A percentile compares a stretch with the other conserved stretches of the same genome.
These are phyloP conservation scores for Pipistrellus kuhlii DNA, from an alignment of 2,797 vertebrate genomes.

Conservation along the genomic window DNA sequence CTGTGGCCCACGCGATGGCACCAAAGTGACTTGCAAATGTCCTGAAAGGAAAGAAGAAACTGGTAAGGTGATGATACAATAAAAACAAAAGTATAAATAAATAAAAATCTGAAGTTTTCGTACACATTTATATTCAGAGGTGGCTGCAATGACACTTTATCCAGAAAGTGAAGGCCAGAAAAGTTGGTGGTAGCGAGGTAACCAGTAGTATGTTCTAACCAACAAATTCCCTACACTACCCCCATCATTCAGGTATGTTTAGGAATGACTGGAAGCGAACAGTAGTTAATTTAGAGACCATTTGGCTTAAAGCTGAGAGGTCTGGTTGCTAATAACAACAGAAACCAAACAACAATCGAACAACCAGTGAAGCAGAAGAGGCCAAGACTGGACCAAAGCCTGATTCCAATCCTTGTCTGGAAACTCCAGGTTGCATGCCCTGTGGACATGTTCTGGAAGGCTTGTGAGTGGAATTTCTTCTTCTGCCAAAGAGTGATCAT, in stretches of 20 bases:
- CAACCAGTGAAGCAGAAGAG: background rate
- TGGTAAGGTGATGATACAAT: background rate
- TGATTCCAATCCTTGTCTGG: background rate
- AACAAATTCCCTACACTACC: rapidly evolving
- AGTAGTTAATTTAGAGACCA: background rate
- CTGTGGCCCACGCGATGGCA: conserved; percentile 96
- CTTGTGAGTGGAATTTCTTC: background rate
- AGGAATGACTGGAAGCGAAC: background rate
- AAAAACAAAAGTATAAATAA: background rate
- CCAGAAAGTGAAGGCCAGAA: background rate
- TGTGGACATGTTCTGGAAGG: background rate
- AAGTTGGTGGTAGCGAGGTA: background rate
- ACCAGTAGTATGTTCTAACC: background rate
- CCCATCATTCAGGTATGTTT: rapidly evolving
- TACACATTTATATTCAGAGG: background rate
- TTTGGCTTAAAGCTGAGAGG: background rate
- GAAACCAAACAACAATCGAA: background rate
- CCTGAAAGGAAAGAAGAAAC: conserved; percentile 88
- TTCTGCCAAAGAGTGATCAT: background rate
- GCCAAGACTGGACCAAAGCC: background rate
- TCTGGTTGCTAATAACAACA: background rate
- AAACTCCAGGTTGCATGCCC: background rate
- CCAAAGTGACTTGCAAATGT: conserved; percentile 99
- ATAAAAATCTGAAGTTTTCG: background rate
- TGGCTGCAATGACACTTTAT: background rate